phyloP scores from a whole-genome alignment of 1,140 invertebrate species.

The Harlomillsia oculata region DNA sequence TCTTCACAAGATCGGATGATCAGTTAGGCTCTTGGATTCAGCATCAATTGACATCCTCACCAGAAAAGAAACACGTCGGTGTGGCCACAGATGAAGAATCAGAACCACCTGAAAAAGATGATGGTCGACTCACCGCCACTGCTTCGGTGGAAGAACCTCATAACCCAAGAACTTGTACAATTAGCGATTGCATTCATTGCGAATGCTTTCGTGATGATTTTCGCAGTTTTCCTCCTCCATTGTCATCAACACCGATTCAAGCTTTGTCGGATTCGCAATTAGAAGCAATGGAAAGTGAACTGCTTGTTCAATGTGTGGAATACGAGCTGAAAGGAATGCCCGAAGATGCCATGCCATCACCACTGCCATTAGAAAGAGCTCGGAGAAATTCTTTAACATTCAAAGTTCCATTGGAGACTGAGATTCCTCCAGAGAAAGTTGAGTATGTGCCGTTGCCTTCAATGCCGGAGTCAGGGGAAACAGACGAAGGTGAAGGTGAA shows the following conservation, averaged over 20 bases:
- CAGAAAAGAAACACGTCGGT: constrained; percentile 16
- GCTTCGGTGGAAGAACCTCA: background rate
- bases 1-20: constrained; percentile 25
- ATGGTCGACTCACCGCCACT: background rate
- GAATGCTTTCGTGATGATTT: constrained; percentile 10
- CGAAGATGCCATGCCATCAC: no score
- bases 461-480: no score
- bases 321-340: constrained; percentile 5
- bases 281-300: background rate
- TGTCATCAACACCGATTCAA: constrained; percentile 6
- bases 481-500: no score
- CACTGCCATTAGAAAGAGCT: no score
- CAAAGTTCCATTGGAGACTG: no score
- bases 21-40: constrained; percentile 20
- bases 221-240: background rate
- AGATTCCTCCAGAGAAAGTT: no score
- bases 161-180: background rate
- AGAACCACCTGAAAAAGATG: background rate
- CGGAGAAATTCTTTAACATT: no score
- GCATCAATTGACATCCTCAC: constrained; percentile 11
- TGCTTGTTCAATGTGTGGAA: constrained; percentile 5
- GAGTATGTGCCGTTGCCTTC: no score
- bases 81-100: constrained; percentile 5
- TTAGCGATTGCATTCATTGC: constrained; percentile 7
- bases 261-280: background rate